phyloP scores from a whole-genome alignment of 2,888 invertebrate genomes.

The Ectobius pallidus region DNA sequence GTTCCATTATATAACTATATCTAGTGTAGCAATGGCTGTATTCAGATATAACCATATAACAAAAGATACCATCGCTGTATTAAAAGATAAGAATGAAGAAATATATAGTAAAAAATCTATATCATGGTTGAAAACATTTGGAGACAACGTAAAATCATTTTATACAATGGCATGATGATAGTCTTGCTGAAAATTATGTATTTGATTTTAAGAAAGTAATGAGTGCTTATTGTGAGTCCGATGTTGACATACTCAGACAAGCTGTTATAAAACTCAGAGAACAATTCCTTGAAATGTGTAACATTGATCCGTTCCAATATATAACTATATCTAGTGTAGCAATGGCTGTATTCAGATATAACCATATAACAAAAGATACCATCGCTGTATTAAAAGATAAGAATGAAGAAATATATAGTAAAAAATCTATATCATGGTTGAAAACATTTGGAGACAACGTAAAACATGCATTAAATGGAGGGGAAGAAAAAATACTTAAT shows the following conservation, averaged over 20 bases:
- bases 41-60: background rate
- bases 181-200: too few relatives aligned
- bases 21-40: background rate
- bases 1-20: too few relatives aligned
- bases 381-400: background rate
- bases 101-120: background rate
- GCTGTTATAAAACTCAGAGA: background rate
- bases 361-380: background rate
- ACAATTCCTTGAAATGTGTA: background rate
- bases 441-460: background rate
- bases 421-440: background rate
- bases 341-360: background rate
- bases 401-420: background rate
- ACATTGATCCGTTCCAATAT: too few relatives aligned
- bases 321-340: too few relatives aligned
- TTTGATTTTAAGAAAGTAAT: background rate
- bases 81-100: background rate
- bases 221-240: background rate
- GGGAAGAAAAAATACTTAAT: too few relatives aligned
- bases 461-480: background rate
- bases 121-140: background rate
- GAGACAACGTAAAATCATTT: background rate
- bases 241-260: too few relatives aligned
- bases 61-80: background rate
- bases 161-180: background rate